A percentile compares a stretch with the other conserved stretches of the same genome.
Evolutionary conservation across 2,113 vertebrate genomes (phyloP).

Genomic region (Aptenodytes forsteri): DNA sequence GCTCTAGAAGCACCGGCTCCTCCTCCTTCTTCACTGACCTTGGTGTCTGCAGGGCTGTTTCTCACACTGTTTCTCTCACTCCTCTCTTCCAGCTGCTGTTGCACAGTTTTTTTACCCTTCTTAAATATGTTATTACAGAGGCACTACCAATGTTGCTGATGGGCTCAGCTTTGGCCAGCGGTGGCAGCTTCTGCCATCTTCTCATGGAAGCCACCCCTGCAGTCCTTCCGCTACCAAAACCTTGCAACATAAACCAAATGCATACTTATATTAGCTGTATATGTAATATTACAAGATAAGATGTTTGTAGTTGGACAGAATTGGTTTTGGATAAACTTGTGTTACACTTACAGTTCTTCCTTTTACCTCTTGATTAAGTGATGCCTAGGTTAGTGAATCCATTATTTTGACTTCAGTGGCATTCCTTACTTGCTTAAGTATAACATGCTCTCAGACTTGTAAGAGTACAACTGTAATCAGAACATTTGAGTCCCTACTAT

Average conservation of each 20-base stretch:
- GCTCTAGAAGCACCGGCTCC: rapidly evolving
- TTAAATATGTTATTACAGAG: neutral
- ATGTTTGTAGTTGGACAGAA: neutral
- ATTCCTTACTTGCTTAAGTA: neutral
- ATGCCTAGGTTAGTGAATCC: neutral
- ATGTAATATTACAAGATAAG: neutral
- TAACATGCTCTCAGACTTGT: neutral
- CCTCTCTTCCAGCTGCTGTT: neutral
- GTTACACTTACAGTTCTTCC: neutral
- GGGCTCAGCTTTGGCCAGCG: neutral
- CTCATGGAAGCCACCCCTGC: neutral
- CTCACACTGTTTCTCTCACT: neutral
- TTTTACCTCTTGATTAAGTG: neutral
- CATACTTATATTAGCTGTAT: neutral
- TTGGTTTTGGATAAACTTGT: neutral
- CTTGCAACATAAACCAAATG: neutral
- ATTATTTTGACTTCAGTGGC: neutral
- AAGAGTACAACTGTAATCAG: neutral
- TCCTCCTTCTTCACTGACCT: neutral
- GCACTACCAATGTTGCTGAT: rapidly evolving
- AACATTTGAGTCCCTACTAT: neutral
- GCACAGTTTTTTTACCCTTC: neutral
- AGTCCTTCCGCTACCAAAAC: rapidly evolving
- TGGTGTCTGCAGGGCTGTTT: neutral
- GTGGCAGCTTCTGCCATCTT: neutral